phyloP scores from a whole-genome alignment of 2,113 vertebrate genomes.

The Odontophorus gujanensis region DNA sequence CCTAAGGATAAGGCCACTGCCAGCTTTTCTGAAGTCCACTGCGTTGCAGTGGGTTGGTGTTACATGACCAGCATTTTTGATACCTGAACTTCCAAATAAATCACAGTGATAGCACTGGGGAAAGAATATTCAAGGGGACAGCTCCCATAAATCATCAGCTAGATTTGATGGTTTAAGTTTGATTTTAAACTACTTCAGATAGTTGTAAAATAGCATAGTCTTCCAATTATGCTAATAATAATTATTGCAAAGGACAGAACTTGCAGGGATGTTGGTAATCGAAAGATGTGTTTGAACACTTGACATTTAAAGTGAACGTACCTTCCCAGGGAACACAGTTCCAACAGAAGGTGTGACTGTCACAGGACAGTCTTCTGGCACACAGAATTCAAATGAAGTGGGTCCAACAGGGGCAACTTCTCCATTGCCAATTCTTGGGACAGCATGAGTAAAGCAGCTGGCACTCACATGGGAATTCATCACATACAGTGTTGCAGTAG shows the following conservation, averaged over 20 bases:
- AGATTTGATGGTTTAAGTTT: neutral
- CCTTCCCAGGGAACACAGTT: constrained; percentile 81
- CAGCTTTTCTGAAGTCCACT: neutral
- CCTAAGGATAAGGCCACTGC: neutral
- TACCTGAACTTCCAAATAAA: neutral
- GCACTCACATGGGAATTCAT: constrained; percentile 70
- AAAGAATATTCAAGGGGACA: neutral
- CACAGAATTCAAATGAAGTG: constrained; percentile 84
- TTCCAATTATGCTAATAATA: neutral
- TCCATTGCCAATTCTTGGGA: constrained; percentile 59
- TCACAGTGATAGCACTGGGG: neutral
- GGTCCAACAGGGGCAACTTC: constrained; percentile 69
- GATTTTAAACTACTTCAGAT: neutral
- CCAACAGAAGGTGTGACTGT: constrained; percentile 84
- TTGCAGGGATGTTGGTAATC: neutral
- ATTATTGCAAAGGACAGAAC: neutral
- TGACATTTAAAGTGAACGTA: neutral
- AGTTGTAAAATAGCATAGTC: too few species aligned
- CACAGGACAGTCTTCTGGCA: constrained; percentile 79
- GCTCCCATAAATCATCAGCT: neutral
- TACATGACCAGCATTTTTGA: neutral
- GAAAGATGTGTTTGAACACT: neutral
- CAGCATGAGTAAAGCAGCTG: constrained; percentile 50
- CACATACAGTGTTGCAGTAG: constrained; percentile 81
- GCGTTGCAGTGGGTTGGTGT: neutral